Conservation (phyloP, 1,140 invertebrate genomes). For the Chrysopa pallens region DNA sequence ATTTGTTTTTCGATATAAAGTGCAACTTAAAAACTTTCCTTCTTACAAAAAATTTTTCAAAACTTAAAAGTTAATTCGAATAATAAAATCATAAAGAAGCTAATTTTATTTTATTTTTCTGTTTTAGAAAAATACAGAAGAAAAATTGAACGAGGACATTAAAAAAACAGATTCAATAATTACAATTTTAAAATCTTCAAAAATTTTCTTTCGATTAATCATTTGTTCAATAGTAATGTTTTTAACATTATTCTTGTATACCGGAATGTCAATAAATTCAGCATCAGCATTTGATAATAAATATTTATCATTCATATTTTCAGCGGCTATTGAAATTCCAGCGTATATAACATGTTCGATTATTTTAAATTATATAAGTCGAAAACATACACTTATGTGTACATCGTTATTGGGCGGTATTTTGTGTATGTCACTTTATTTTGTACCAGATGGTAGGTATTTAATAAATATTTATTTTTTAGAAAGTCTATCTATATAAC, state of each 20-base stretch:
- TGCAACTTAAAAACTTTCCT: too few species aligned
- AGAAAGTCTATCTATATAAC: too few species aligned
- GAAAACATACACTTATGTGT: slow-evolving; percentile 31
- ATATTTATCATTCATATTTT: slow-evolving; percentile 31
- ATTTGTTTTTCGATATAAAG: too few species aligned
- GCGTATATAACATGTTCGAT: slow-evolving; percentile 30
- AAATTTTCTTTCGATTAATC: slow-evolving; percentile 24
- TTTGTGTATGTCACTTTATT: slow-evolving; percentile 22
- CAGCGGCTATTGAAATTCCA: slow-evolving; percentile 31
- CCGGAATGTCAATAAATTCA: slow-evolving; percentile 40
- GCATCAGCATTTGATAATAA: slow-evolving; percentile 33
- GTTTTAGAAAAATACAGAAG: too few species aligned
- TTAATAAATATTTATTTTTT: too few species aligned
- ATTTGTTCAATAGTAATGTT: slow-evolving; percentile 30
- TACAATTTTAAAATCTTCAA: slow-evolving; percentile 17
- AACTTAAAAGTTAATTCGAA: too few species aligned
- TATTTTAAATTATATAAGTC: slow-evolving; percentile 32
- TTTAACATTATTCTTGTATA: slow-evolving; percentile 37
- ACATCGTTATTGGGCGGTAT: slow-evolving; percentile 25
- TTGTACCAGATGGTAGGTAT: slow-evolving; percentile 20
- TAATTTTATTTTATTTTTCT: too few species aligned
- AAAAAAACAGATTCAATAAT: too few species aligned
- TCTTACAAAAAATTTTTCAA: too few species aligned
- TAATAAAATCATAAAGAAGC: too few species aligned
- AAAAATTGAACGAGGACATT: too few species aligned